These are phyloP conservation scores for Aurelia aurita DNA, from an alignment of 30 jellyfish, hydroid and myxozoan species.

Conservation along the genomic window DNA sequence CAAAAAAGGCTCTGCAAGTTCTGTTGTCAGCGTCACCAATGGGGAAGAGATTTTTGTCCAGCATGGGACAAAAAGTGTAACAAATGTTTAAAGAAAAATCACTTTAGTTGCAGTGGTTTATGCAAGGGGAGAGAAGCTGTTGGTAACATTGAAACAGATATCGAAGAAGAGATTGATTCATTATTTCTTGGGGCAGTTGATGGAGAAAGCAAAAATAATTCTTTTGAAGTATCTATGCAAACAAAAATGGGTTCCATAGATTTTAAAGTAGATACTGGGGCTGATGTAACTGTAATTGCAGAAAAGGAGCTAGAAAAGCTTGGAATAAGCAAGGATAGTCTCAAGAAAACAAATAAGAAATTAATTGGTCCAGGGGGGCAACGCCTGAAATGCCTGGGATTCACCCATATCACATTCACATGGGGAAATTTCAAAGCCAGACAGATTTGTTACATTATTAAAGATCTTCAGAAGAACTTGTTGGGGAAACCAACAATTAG, in stretches of 20 bases:
- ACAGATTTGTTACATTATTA: slow-evolving; percentile 3
- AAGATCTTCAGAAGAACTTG: neutral
- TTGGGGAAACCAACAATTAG: slow-evolving; percentile 35
- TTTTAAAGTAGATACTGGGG: slow-evolving; percentile 31
- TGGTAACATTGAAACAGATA: neutral
- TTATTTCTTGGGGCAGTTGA: slow-evolving; percentile 4
- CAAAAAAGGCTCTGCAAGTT: neutral
- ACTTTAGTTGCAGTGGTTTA: neutral
- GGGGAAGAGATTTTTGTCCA: slow-evolving; percentile 3
- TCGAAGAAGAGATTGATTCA: slow-evolving; percentile 7
- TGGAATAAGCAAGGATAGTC: neutral
- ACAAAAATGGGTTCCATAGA: neutral
- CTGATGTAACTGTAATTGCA: slow-evolving; percentile 46
- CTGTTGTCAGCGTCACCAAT: neutral
- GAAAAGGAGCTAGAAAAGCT: neutral
- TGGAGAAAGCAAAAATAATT: neutral
- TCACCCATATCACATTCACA: neutral
- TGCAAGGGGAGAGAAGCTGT: neutral
- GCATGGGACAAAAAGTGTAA: slow-evolving; percentile 19
- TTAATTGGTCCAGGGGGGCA: slow-evolving; percentile 17
- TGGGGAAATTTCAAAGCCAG: neutral
- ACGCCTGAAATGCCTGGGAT: slow-evolving; percentile 12
- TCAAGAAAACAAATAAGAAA: slow-evolving; percentile 9
- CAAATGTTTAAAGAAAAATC: slow-evolving; percentile 8
- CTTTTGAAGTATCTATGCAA: slow-evolving; percentile 13